A percentile compares a stretch with the other conserved stretches of the same genome.
These are phyloP conservation scores for Passer montanus DNA, from an alignment of 2,113 vertebrate species.

Conservation along the genomic window DNA sequence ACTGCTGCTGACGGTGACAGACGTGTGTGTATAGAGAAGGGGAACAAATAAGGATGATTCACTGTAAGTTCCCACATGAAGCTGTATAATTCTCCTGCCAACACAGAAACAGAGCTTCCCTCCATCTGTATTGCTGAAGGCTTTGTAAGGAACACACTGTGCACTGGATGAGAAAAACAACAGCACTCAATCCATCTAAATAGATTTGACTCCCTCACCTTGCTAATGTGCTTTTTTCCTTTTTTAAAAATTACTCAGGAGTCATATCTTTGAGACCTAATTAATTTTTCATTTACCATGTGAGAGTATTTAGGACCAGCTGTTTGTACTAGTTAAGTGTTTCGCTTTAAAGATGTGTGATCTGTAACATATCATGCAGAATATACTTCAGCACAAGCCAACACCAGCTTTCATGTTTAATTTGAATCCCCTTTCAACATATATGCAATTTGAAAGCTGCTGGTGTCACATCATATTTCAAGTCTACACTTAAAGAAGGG, in stretches of 20 bases:
- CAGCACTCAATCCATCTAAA: not conserved
- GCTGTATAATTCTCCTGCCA: slow-evolving; percentile 21
- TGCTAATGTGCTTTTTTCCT: rapidly evolving
- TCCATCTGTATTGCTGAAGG: slow-evolving; percentile 17
- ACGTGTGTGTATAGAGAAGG: not conserved
- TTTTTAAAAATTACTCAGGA: not conserved
- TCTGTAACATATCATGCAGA: not conserved
- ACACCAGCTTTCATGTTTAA: not conserved
- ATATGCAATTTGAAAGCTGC: not conserved
- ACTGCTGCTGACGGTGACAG: not conserved
- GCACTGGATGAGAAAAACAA: not conserved
- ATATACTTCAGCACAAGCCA: not conserved
- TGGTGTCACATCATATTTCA: not conserved
- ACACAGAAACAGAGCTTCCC: slow-evolving; percentile 8
- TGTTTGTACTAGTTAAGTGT: not conserved
- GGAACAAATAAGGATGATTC: slow-evolving; percentile 45
- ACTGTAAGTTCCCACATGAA: slow-evolving; percentile 12
- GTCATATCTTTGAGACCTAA: not conserved
- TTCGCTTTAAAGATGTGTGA: not conserved
- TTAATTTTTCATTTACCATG: not conserved
- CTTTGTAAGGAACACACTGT: slow-evolving; percentile 1
- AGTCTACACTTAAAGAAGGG: not conserved
- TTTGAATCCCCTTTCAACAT: not conserved
- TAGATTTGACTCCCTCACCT: not conserved
- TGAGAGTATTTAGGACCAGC: not conserved